These are phyloP conservation scores for Takifugu ocellatus DNA, from an alignment of 2,797 vertebrate species.

Conservation along the genomic window DNA sequence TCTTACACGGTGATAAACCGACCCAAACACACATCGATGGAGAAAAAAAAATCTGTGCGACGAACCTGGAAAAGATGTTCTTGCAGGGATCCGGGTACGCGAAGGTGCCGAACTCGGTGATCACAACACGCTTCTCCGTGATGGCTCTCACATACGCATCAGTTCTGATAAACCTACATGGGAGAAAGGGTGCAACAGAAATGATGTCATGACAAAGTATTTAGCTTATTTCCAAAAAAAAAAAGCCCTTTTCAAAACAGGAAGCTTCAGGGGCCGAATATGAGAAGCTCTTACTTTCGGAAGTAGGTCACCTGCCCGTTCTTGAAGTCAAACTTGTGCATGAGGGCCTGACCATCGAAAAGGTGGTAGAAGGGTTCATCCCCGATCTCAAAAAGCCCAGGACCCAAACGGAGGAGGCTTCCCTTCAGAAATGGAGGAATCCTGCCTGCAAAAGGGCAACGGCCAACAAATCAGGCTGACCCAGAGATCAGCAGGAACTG, in stretches of 20 bases:
- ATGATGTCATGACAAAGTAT: neutral
- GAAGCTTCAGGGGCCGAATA: too few relatives aligned
- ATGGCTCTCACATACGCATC: slow-evolving; percentile 92
- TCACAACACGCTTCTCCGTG: slow-evolving; percentile 94
- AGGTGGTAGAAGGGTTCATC: slow-evolving; percentile 93
- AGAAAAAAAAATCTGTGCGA: neutral
- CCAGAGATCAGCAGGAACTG: too few relatives aligned
- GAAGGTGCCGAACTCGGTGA: slow-evolving; percentile 95
- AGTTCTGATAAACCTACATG: slow-evolving; percentile 84
- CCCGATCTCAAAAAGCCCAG: slow-evolving; percentile 92
- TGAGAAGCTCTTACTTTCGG: slow-evolving; percentile 78
- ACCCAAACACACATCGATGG: too few relatives aligned
- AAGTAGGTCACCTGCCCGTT: slow-evolving; percentile 92
- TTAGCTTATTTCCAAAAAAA: neutral
- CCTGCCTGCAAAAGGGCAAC: slow-evolving; percentile 73
- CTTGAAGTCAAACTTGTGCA: slow-evolving; percentile 98
- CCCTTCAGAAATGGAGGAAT: slow-evolving; percentile 90
- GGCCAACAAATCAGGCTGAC: neutral
- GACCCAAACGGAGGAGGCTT: slow-evolving; percentile 92
- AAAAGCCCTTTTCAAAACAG: neutral
- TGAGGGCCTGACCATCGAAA: slow-evolving; percentile 95
- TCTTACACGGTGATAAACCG: too few relatives aligned
- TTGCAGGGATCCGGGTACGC: slow-evolving; percentile 97
- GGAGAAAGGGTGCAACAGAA: neutral
- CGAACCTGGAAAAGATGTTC: slow-evolving; percentile 97